Percentiles rank a stretch among this genome's conserved stretches.
These are phyloP conservation scores for Tragelaphus buxtoni DNA, from an alignment of 2,113 vertebrate genomes.

Conservation along the genomic window DNA sequence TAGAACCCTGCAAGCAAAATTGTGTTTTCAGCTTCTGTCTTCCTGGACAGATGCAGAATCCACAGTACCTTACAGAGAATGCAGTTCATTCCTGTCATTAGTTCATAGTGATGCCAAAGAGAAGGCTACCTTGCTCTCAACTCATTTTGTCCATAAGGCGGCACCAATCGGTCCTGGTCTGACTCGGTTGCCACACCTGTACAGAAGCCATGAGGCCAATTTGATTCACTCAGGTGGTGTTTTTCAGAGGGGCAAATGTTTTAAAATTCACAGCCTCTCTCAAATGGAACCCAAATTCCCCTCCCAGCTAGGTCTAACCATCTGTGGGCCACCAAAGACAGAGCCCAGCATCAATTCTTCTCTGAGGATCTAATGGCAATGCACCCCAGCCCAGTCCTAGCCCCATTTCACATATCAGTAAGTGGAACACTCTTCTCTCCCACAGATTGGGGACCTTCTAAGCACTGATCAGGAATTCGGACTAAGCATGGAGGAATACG, in stretches of 20 bases:
- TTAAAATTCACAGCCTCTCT: neutral
- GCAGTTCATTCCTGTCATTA: neutral
- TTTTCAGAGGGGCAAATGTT: neutral
- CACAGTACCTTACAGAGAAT: neutral
- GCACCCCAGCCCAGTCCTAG: neutral
- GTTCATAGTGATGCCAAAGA: neutral
- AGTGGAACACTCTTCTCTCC: neutral
- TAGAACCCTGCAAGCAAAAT: neutral
- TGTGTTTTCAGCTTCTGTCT: neutral
- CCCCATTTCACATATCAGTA: neutral
- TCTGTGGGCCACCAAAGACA: neutral
- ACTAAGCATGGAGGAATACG: fast-evolving
- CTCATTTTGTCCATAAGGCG: fast-evolving
- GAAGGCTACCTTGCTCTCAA: neutral
- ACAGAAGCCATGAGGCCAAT: neutral
- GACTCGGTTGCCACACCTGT: neutral
- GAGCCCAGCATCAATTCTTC: neutral
- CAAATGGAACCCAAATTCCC: neutral
- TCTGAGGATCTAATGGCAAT: neutral
- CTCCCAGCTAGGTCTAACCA: neutral
- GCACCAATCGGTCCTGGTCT: neutral
- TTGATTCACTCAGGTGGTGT: neutral
- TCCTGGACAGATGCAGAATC: neutral
- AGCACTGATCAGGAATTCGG: neutral
- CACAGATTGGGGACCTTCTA: neutral